Evolutionary conservation across 2,113 vertebrate genomes (phyloP), one percentile per base, ranked within the genome.

Genomic region (Pachycephala philippinensis): DNA sequence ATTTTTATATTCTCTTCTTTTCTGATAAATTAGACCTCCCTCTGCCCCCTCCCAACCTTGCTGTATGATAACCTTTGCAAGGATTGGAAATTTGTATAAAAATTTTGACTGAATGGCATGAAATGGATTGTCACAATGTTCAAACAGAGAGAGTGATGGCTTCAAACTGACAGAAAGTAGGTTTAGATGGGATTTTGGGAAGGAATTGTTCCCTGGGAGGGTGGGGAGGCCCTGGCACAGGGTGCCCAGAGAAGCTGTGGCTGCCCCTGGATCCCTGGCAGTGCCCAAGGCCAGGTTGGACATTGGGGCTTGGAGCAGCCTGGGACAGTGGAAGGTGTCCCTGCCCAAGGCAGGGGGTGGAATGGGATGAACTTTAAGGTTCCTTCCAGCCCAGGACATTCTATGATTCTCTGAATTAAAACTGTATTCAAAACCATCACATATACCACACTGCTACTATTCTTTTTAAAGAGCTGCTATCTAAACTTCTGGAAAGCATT

Each of bases 1-100:
- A 98, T 98, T 98, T 98, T 97, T 98, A 97, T 97, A 97, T 96
- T 97, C 91, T 74, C 76, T 96, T 97, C 74, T 97, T 84, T 96
- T 89, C 91, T 30, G 65, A 94, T 79, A 97, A 98, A 97, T 98
- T 97, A 97, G 95, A 97, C 86, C 54, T 93, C 72, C 57, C 75
- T 66, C 16, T 87, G 54, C 35, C 35, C 22, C 39, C 33, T 94
- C 60, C 28, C 72, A 90, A 23, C 35, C 88, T 86, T 95, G 53
- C 72, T 68, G 35, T 91, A 37, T 28, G 88, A 95, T 90, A 96
- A 97, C 80, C 75, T 97, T 84, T 95, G 65, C 40, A 49, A 90
- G n/a, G 35, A 54, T 33, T 83, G 33, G 92, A 77, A 45, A 87
- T 89, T 77, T 85, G 87, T 96, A 7, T 42, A 80, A 72, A 97